Base-by-base conservation (phyloP, 2,113 vertebrate genomes). In the Centrocercus urophasianus region DNA sequence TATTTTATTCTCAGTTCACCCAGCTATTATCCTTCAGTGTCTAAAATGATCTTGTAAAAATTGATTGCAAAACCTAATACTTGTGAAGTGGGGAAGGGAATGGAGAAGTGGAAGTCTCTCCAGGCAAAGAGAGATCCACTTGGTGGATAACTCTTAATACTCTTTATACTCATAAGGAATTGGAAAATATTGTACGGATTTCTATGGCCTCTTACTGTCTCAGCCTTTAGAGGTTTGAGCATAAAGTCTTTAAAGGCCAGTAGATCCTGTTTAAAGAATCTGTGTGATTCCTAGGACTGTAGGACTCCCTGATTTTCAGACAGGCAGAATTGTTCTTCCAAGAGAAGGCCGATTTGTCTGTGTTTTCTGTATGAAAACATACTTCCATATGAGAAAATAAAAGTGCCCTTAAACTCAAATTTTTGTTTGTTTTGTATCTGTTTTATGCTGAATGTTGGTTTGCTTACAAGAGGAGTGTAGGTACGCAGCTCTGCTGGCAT, bases 81-180 rank as follows among this genome's bases (percentile, higher is more conserved):
- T 2, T 0, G 3, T 70, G 60, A 74, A n/a, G 10, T 32, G 59
- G n/a, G 27, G 34, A 86, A 65, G 6, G 15, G 28, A 80, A 50
- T 27, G 8, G 27, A 76, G 38, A 40, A 8, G 24, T 36, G 76
- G 36, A 50, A 86, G 34, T 3, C 7, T 72, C 13, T 73, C 17
- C 5, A 69, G 28, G 18, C 7, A 80, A 36, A 69, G 54, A 13
- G 13, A 67, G 20, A 69, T 13, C 4, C 4, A 18, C 10, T 36
- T 47, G 24, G 10, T 73, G 21, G 7, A 20, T 6, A 0, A 1
- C 11, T 34, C 9, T 75, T 76, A 42, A 52, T 13, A 24, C 56
- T 16, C 6, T 4, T 50, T 59, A 13, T 19, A 48, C 0, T 2
- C 24, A 0, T 32, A 2, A 11, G 16, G 43, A 4, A 42, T 63